These are phyloP conservation scores for Girardinus metallicus DNA, from an alignment of 2,797 vertebrate species.

Conservation along the genomic window DNA sequence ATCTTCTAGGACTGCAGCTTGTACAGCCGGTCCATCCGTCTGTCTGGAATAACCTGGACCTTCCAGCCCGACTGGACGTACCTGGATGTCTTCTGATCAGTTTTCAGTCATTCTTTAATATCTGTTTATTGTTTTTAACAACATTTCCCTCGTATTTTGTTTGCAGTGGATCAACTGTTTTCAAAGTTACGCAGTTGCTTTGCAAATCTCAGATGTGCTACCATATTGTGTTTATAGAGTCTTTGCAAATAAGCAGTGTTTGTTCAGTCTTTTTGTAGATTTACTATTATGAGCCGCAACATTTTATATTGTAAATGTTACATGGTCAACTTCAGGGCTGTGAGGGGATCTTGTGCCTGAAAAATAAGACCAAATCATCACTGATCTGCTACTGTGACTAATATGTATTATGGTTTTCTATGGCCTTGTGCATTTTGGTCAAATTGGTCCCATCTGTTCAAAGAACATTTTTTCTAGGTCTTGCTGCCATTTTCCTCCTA, in stretches of 20 bases:
- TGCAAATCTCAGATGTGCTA: neutral
- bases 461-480: neutral
- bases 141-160: neutral
- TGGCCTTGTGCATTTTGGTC: neutral
- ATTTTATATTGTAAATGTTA: neutral
- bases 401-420: neutral
- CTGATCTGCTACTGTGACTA: neutral
- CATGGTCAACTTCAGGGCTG: neutral
- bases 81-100: neutral
- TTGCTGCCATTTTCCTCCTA: neutral
- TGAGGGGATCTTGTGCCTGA: neutral
- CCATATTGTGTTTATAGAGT: neutral
- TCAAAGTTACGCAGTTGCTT: neutral
- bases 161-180: neutral
- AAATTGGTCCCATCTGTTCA: neutral
- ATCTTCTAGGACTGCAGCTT: slow-evolving; percentile 37
- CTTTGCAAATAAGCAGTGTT: neutral
- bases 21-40: slow-evolving; percentile 20
- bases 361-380: neutral
- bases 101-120: neutral
- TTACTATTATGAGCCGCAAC: neutral
- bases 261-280: neutral
- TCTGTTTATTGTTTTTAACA: neutral
- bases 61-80: slow-evolving; percentile 14
- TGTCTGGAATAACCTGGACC: slow-evolving; percentile 26